A percentile compares a stretch with the other conserved stretches of the same genome.
Conservation (phyloP, 2,888 invertebrate species). For the Himalopsyche kuldschensis region DNA sequence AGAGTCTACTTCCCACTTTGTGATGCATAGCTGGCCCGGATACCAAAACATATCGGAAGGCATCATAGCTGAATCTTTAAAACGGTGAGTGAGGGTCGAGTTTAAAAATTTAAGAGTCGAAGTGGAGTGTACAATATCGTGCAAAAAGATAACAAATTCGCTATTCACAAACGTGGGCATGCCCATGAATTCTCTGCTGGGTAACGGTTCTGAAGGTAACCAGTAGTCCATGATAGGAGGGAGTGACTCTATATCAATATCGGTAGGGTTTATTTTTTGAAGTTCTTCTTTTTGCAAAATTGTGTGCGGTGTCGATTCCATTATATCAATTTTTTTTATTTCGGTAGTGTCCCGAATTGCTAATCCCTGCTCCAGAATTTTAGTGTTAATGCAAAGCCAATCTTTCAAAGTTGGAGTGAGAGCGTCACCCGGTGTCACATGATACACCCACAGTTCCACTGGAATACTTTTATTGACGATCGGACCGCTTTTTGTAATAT, state of each 20-base stretch:
- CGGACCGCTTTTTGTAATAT: constrained; percentile 59
- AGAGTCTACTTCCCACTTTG: constrained; percentile 65
- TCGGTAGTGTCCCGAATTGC: constrained; percentile 51
- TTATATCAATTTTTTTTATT: background rate
- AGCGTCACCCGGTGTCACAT: constrained; percentile 63
- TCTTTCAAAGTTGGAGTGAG: constrained; percentile 66
- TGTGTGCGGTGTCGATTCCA: too few relatives aligned
- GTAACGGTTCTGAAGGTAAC: constrained; percentile 61
- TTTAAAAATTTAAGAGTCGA: constrained; percentile 49
- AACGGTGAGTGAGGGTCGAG: constrained; percentile 54
- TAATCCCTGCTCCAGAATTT: constrained; percentile 67
- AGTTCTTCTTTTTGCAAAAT: background rate
- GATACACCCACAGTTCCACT: constrained; percentile 68
- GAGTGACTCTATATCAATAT: constrained; percentile 26
- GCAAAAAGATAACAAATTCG: constrained; percentile 46
- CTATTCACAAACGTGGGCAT: constrained; percentile 66
- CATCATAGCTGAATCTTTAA: constrained; percentile 52
- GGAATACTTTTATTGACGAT: constrained; percentile 57
- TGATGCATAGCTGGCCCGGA: constrained; percentile 69
- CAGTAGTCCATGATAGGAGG: constrained; percentile 56
- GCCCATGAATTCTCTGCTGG: constrained; percentile 59
- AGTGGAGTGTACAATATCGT: constrained; percentile 40
- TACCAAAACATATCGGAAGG: constrained; percentile 60
- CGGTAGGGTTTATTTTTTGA: background rate
- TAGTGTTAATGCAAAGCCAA: constrained; percentile 68